Conservation (phyloP, 1,140 invertebrate species). For the Pseudomyrmex dendroicus region DNA sequence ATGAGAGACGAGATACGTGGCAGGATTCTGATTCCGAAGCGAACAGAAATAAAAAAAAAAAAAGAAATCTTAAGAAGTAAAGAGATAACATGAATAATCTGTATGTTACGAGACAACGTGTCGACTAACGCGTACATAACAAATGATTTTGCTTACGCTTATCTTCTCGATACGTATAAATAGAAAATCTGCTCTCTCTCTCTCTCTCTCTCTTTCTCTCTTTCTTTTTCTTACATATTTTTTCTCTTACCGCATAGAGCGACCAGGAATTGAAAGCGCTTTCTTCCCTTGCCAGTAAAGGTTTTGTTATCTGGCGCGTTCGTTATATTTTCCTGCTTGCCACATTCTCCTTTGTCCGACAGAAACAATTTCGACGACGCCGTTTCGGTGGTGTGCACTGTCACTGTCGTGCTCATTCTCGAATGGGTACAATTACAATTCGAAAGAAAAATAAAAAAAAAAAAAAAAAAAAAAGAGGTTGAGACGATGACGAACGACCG, state of each 20-base stretch:
- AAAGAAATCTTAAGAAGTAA: not conserved
- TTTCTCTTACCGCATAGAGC: constrained; percentile 36
- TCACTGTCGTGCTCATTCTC: not conserved
- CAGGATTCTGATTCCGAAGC: not conserved
- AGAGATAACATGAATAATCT: constrained; percentile 25
- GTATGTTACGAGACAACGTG: not conserved
- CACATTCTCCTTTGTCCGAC: not conserved
- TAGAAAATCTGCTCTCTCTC: no score
- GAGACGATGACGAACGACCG: no score
- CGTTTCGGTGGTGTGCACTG: not conserved
- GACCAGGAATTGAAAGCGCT: constrained; percentile 42
- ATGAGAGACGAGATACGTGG: not conserved
- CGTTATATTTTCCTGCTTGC: not conserved
- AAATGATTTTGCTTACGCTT: no score
- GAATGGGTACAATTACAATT: no score
- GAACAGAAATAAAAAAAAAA: not conserved
- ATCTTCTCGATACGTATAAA: no score
- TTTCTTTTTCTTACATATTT: not conserved
- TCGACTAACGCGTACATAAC: not conserved
- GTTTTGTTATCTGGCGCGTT: not conserved
- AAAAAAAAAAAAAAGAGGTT: not conserved
- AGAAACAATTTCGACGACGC: not conserved
- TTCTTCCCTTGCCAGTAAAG: not conserved
- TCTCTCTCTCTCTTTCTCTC: not conserved
- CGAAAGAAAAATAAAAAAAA: not conserved